A percentile compares a stretch with the other conserved stretches of the same genome.
phyloP scores from a whole-genome alignment of 2,888 invertebrate species.

The Stratiomys singularior region DNA sequence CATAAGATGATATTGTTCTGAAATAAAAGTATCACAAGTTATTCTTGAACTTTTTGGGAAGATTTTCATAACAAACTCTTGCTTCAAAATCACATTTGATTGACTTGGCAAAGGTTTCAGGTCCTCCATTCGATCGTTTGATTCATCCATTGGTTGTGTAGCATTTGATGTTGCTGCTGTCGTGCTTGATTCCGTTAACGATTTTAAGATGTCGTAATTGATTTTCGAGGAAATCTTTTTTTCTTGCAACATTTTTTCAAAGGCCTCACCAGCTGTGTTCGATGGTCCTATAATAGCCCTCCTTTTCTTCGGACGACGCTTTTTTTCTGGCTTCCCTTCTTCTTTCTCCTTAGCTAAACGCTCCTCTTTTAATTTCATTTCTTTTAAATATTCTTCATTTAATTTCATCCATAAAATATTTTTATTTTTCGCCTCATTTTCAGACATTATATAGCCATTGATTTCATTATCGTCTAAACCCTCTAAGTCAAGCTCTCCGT shows the following conservation, averaged over 20 bases:
- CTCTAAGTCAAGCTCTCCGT: slow-evolving; percentile 74
- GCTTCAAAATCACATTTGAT: neutral
- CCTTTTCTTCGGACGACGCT: slow-evolving; percentile 75
- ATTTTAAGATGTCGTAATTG: slow-evolving; percentile 95
- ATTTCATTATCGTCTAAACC: slow-evolving; percentile 91
- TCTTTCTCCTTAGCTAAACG: slow-evolving; percentile 81
- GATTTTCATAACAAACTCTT: neutral
- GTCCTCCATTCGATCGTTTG: neutral
- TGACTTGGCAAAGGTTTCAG: neutral
- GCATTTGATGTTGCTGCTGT: neutral
- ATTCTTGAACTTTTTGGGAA: neutral
- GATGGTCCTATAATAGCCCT: slow-evolving; percentile 74
- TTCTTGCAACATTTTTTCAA: slow-evolving; percentile 95
- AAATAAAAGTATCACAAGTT: neutral
- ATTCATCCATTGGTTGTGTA: neutral
- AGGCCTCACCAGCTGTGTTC: slow-evolving; percentile 85
- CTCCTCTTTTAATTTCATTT: slow-evolving; percentile 88
- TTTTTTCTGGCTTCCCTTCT: slow-evolving; percentile 87
- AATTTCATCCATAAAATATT: slow-evolving; percentile 86
- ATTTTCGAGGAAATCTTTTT: slow-evolving; percentile 97
- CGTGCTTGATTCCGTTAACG: slow-evolving; percentile 66
- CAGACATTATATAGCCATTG: slow-evolving; percentile 84
- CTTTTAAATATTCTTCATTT: slow-evolving; percentile 87
- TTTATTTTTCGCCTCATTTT: slow-evolving; percentile 84
- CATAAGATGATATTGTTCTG: slow-evolving; percentile 57